Evolutionary conservation across 64 coral and sea anemone species (phyloP).

Genomic region (Cladopsammia gracilis): DNA sequence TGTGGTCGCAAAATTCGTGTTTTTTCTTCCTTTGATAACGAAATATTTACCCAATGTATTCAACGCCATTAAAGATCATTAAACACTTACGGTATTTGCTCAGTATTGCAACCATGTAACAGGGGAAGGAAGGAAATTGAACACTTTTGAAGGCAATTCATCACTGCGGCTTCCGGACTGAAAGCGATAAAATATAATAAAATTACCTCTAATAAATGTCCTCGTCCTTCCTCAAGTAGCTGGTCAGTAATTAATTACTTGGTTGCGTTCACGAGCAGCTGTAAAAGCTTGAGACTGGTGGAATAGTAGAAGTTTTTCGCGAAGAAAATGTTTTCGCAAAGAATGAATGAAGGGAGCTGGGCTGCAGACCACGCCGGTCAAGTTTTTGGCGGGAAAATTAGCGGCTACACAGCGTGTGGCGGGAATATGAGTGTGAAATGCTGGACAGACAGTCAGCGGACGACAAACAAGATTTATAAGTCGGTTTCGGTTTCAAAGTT

Average conservation of each 20-base stretch:
- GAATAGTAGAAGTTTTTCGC: too few species aligned
- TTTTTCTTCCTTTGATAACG: not conserved
- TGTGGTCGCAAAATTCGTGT: too few species aligned
- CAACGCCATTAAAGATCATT: not conserved
- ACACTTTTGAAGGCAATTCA: slow-evolving; percentile 26
- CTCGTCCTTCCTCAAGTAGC: not conserved
- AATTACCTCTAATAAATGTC: slow-evolving; percentile 40
- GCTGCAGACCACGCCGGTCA: not conserved
- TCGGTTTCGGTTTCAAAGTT: not conserved
- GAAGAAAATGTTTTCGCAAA: too few species aligned
- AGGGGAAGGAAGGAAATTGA: slow-evolving; percentile 19
- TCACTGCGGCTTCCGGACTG: slow-evolving; percentile 20
- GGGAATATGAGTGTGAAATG: not conserved
- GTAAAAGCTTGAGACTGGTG: not conserved
- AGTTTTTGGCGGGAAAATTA: not conserved
- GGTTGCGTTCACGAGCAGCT: not conserved
- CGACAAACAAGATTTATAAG: slow-evolving; percentile 5
- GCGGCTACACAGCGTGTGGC: slow-evolving; percentile 21
- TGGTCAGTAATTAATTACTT: not conserved
- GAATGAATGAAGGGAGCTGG: not conserved
- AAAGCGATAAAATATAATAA: slow-evolving; percentile 44
- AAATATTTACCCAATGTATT: not conserved
- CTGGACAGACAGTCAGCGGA: slow-evolving; percentile 31
- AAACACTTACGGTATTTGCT: not conserved
- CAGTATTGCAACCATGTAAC: not conserved